phyloP scores from a whole-genome alignment of 2,797 vertebrate genomes.

The Cossypha niveicapilla region DNA sequence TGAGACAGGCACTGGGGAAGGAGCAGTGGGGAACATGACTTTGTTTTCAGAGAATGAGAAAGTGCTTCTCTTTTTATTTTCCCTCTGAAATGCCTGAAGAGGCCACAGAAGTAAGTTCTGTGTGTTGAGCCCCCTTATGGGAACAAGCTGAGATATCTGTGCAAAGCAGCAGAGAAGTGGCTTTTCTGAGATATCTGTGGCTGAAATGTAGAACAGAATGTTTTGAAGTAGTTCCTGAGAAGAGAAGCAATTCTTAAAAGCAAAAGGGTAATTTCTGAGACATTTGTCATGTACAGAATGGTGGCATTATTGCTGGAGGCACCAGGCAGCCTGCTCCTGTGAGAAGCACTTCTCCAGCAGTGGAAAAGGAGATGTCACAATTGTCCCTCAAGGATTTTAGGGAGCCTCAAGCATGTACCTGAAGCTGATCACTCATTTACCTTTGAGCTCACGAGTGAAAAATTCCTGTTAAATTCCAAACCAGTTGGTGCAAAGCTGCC shows the following conservation, averaged over 20 bases:
- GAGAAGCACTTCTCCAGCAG: neutral
- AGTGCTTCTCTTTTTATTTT: neutral
- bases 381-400: neutral
- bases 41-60: neutral
- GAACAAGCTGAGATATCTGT: neutral
- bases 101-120: neutral
- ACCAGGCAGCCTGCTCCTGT: neutral
- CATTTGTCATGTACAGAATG: neutral
- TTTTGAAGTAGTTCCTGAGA: neutral
- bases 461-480: neutral
- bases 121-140: neutral
- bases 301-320: neutral
- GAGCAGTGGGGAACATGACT: neutral
- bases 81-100: neutral
- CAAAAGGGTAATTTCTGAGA: neutral
- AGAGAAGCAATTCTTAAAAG: neutral
- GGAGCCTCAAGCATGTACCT: neutral
- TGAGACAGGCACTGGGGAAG: neutral
- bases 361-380: neutral
- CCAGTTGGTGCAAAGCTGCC: neutral
- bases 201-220: neutral
- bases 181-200: conserved; percentile 17
- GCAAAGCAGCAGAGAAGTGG: neutral
- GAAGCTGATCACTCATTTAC: neutral
- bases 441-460: neutral